Base-by-base conservation (phyloP, 2,797 vertebrate genomes). In the Micropoecilia bifurca region DNA sequence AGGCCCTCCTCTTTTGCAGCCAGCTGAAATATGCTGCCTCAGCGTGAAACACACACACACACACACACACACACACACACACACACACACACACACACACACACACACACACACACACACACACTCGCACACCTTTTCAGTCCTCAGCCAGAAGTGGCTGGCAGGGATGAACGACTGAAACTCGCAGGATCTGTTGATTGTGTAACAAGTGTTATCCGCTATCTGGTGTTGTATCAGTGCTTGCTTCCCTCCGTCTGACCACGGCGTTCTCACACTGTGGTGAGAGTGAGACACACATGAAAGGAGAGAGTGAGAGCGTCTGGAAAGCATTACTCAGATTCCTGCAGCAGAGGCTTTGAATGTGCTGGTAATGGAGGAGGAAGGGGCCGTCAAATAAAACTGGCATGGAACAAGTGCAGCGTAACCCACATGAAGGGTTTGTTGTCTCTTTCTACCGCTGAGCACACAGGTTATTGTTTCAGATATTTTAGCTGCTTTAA, bases 251-350 rank as follows among this genome's bases (percentile, higher is more conserved):
- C 73, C 8, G 71, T 69, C 83, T 74, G 79, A 41, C 63, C 63
- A 25, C 36, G 22, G 63, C 25, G 36, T 41, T 68, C 78, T 87
- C 78, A 75, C 89, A 85, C 81, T 30, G 76, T 28, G 72, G 81
- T 48, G 76, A 88, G 71, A 79, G 83, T 83, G 59, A 69, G 6
- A 77, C 39, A 57, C 47, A 71, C 63, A 75, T 12, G 41, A 16
- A 72, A 4, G 46, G 16, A 74, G 18, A 55, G 78, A 74, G 82
- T 83, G 84, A 57, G 76, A 43, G 50, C 43, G 86, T 94, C 94
- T 96, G 95, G 95, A 95, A 95, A 92, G 87, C 91, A 95, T 95
- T 95, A 93, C 86, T 91, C 76, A 61, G 90, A 95, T 94, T 95
- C 92, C 90, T 92, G 80, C 90, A 90, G 90, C 85, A 68, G 8